Evolutionary conservation across 2,888 invertebrate species (phyloP).

Genomic region (Caradrina kadenii): DNA sequence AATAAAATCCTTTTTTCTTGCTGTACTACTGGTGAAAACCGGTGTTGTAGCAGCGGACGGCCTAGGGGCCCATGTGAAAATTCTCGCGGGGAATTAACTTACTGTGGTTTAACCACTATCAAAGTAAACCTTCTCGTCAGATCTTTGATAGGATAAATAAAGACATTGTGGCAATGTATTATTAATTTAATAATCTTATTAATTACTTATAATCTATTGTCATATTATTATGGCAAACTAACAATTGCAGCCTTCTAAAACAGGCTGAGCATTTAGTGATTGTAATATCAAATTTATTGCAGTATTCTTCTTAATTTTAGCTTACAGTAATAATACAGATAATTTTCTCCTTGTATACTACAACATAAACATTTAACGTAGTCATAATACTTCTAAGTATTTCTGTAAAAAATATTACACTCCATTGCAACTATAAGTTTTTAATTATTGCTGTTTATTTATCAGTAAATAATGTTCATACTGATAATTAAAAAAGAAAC

Average conservation of each 20-base stretch:
- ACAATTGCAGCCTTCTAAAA: slow-evolving; percentile 1
- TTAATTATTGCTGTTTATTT: background rate
- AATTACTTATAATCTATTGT: background rate
- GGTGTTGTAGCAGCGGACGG: too few relatives aligned
- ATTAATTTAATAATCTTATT: background rate
- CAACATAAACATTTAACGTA: background rate
- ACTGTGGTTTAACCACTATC: too few relatives aligned
- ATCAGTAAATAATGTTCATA: background rate
- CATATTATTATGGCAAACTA: slow-evolving; percentile 16
- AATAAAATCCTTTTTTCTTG: too few relatives aligned
- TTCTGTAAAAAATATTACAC: background rate
- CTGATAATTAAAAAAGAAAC: too few relatives aligned
- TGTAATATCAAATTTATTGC: background rate
- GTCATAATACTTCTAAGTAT: background rate
- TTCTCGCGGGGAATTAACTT: too few relatives aligned
- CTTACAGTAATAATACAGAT: background rate
- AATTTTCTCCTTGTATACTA: background rate
- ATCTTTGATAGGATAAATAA: slow-evolving; percentile 4
- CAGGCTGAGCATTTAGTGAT: background rate
- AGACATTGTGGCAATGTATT: background rate
- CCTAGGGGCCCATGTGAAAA: too few relatives aligned
- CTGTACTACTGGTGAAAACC: too few relatives aligned
- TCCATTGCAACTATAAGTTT: background rate
- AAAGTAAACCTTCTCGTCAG: too few relatives aligned
- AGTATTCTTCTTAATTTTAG: background rate